Conservation (phyloP, 1,140 invertebrate species). For the Megathymus violae region DNA sequence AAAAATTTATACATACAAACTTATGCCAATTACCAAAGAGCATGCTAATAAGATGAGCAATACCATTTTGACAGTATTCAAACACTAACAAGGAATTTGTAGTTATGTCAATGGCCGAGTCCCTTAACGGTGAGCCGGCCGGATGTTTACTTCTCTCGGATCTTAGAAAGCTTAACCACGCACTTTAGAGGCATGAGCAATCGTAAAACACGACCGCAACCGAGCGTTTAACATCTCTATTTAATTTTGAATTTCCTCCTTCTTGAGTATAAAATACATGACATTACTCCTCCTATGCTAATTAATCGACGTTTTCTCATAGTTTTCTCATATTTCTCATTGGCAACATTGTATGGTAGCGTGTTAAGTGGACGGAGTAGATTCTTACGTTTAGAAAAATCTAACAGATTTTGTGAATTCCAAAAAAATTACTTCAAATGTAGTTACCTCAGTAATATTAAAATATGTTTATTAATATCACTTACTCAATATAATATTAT, state of each 20-base stretch:
- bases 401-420: too few species aligned
- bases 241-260: slow-evolving; percentile 53
- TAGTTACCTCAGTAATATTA: too few species aligned
- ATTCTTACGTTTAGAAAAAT: too few species aligned
- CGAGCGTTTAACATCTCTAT: slow-evolving; percentile 58
- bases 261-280: slow-evolving; percentile 51
- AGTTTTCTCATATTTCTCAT: slow-evolving; percentile 46
- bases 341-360: neutral
- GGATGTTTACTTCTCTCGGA: slow-evolving; percentile 70
- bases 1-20: neutral
- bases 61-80: slow-evolving; percentile 10
- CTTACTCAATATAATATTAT: too few species aligned
- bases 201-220: slow-evolving; percentile 57
- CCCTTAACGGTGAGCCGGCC: slow-evolving; percentile 56
- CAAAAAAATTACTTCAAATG: too few species aligned
- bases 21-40: neutral
- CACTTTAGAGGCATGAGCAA: slow-evolving; percentile 53
- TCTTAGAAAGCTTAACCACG: slow-evolving; percentile 69
- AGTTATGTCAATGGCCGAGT: slow-evolving; percentile 41
- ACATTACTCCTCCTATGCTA: slow-evolving; percentile 48
- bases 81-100: slow-evolving; percentile 36
- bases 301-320: slow-evolving; percentile 48
- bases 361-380: too few species aligned
- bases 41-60: neutral
- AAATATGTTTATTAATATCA: too few species aligned